A percentile compares a stretch with the other conserved stretches of the same genome.
Conservation (phyloP, 2,888 invertebrate genomes). For the Oxyscelio sp. region DNA sequence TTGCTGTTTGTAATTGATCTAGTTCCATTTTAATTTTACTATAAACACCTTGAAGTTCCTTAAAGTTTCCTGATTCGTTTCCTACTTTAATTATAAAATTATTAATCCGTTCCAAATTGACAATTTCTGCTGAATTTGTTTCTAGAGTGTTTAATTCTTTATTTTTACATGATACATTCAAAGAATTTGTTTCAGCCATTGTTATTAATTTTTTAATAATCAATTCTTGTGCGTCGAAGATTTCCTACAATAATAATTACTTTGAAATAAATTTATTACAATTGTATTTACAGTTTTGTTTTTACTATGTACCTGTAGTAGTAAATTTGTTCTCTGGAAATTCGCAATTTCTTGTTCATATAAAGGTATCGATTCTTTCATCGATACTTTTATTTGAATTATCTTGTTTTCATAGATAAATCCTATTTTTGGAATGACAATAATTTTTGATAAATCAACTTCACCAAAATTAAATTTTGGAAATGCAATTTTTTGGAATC, state of each 20-base stretch:
- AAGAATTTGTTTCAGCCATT: constrained; percentile 74
- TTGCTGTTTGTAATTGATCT: not conserved
- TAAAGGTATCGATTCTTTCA: constrained; percentile 79
- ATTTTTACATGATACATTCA: constrained; percentile 72
- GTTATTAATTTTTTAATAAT: constrained; percentile 77
- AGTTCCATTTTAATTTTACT: not conserved
- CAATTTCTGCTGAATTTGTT: constrained; percentile 59
- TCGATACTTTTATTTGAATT: constrained; percentile 80
- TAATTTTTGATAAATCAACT: constrained; percentile 79
- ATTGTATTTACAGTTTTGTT: too few relatives aligned
- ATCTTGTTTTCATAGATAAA: constrained; percentile 79
- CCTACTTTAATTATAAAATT: constrained; percentile 73
- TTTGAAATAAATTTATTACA: too few relatives aligned
- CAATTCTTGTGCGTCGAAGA: constrained; percentile 79
- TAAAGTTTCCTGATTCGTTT: constrained; percentile 27
- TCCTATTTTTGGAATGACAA: constrained; percentile 81
- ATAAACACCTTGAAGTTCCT: constrained; percentile 58
- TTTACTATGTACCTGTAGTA: constrained; percentile 85
- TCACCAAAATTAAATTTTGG: constrained; percentile 73
- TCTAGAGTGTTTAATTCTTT: constrained; percentile 78
- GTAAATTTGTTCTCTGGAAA: constrained; percentile 80
- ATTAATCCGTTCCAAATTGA: constrained; percentile 62
- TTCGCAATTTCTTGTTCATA: constrained; percentile 84
- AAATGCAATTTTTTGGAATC: constrained; percentile 75
- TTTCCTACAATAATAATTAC: constrained; percentile 70